Evolutionary conservation across 2,797 vertebrate species (phyloP).

Genomic region (Betta splendens): DNA sequence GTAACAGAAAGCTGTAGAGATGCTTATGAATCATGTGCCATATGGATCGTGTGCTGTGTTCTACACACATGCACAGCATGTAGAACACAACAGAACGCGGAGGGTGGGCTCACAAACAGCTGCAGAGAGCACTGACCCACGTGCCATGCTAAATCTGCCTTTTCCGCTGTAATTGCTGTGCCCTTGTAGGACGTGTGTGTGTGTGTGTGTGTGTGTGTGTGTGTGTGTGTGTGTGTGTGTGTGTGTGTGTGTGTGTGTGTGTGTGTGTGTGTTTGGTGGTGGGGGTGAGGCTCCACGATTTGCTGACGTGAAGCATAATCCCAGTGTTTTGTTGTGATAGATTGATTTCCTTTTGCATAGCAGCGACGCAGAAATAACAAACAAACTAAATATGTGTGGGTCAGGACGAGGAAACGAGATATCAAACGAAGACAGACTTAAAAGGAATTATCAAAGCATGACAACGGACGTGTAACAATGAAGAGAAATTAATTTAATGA

Average conservation of each 20-base stretch:
- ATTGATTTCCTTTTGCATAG: neutral
- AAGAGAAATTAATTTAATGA: neutral
- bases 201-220: neutral
- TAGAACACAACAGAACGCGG: neutral
- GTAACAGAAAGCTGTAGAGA: neutral
- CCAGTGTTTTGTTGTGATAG: neutral
- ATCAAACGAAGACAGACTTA: neutral
- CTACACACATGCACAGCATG: neutral
- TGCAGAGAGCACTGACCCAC: conserved; percentile 17
- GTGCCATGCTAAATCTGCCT: conserved; percentile 31
- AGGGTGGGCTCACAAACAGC: neutral
- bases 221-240: neutral
- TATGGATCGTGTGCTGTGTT: neutral
- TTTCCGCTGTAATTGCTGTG: conserved; percentile 26
- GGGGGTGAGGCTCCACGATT: too few relatives aligned
- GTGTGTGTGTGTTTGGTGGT: neutral
- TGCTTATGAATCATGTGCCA: neutral
- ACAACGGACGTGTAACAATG: neutral
- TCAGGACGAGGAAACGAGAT: conserved; percentile 2
- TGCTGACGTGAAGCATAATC: too few relatives aligned
- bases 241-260: conserved; percentile 5
- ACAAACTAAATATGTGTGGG: conserved; percentile 10
- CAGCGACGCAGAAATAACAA: neutral
- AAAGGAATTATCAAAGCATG: neutral
- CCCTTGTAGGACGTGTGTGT: too few relatives aligned